Conservation (phyloP, 92 coral and sea anemone species). For the Heteractis magnifica region DNA sequence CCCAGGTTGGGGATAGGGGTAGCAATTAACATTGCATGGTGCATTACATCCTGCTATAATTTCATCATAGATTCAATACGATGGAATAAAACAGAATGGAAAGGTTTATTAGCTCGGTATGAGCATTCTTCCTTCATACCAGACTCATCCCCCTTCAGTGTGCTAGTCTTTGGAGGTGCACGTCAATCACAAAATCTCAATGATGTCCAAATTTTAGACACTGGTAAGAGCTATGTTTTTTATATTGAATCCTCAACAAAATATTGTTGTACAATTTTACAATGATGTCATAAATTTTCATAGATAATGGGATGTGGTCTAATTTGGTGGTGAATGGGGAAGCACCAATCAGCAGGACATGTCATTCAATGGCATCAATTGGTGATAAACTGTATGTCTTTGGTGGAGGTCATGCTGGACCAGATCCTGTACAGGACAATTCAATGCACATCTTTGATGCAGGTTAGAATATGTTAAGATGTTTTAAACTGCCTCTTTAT, state of each 20-base stretch:
- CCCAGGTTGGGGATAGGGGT: too few species aligned
- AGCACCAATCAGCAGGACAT: constrained; percentile 81
- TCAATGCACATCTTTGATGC: constrained; percentile 77
- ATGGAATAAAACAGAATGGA: constrained; percentile 78
- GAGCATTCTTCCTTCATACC: constrained; percentile 92
- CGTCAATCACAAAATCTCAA: constrained; percentile 77
- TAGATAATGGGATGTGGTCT: constrained; percentile 56
- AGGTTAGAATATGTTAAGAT: constrained; percentile 41
- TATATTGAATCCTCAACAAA: neutral
- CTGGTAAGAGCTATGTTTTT: constrained; percentile 43
- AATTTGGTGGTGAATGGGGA: constrained; percentile 55
- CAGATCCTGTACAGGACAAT: constrained; percentile 87
- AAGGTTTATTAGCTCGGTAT: constrained; percentile 79
- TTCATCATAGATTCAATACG: constrained; percentile 51
- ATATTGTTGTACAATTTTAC: neutral
- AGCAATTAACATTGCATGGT: neutral
- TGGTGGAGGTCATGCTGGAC: constrained; percentile 89
- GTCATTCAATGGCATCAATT: constrained; percentile 85
- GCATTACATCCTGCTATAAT: neutral
- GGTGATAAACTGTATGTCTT: constrained; percentile 75
- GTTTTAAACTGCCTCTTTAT: neutral
- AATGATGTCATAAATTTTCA: neutral
- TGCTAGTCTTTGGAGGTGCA: constrained; percentile 95
- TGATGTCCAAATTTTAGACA: constrained; percentile 78
- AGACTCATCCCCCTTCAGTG: constrained; percentile 45